Base-by-base conservation (phyloP, 1,140 invertebrate species). In the Drosophila bocqueti region DNA sequence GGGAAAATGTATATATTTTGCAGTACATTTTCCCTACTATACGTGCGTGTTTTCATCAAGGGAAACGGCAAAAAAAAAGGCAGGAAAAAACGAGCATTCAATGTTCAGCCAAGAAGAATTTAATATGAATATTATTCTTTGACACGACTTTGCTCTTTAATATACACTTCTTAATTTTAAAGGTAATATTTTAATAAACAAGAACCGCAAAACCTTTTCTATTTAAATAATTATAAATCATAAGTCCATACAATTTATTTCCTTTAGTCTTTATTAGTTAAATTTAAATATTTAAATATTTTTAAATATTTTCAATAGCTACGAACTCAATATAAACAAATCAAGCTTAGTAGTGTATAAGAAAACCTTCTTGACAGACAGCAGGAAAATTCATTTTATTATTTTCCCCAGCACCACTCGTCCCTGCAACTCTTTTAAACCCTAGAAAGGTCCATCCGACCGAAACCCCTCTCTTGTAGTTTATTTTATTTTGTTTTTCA, bases 321-420 rank as follows among this genome's bases (percentile, higher is more conserved):
- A 11, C 11, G 2, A 54, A 4, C 8, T 16, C 1, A 24, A 38
- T n/a, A 45, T 18, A 36, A n/a, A 36, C 16, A 3, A 38, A 16
- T 0, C 4, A 38, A 24, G 13, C 21, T 29, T 36, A 3, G 15
- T 50, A 65, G 60, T 7, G 46, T 29, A 68, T 50, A 47, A 16
- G 4, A 18, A 64, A 60, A 13, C 15, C 36, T 38, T 79, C 65
- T 71, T 38, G 60, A 40, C 49, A 65, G 46, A 40, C 60, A 64
- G 58, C 36, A 45, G 18, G 21, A 62, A 68, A 61, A 50, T 26
- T 9, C 21, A 54, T 60, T 64, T 76, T 76, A 62, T 60, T 57
- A 61, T 64, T 63, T 61, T 4, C 50, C 62, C 50, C 34, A 4
- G 4, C 10, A 42, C 15, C 16, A 6, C 31, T 1, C n/a, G 1